Evolutionary conservation across 2,888 invertebrate species (phyloP).

Genomic region (Arrhopalites spinosus): DNA sequence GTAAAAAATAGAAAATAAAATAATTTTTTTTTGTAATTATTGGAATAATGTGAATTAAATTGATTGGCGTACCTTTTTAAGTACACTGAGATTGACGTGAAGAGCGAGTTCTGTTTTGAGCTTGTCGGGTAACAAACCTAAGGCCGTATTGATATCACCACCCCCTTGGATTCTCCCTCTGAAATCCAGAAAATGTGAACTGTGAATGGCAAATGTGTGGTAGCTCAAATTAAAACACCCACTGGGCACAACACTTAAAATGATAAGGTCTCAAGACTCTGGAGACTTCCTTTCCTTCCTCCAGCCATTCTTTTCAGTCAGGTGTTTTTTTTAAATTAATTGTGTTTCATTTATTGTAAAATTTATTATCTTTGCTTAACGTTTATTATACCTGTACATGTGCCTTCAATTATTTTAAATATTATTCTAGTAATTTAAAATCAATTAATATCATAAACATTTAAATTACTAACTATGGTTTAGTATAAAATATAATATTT

Average conservation of each 20-base stretch:
- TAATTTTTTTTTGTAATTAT: too few species aligned
- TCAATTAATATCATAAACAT: too few species aligned
- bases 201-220: constrained; percentile 32
- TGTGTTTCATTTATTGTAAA: too few species aligned
- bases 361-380: too few species aligned
- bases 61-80: constrained; percentile 76
- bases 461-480: too few species aligned
- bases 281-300: constrained; percentile 31
- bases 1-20: constrained; percentile 12
- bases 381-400: too few species aligned
- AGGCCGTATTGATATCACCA: constrained; percentile 92
- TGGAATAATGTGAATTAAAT: neutral
- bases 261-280: constrained; percentile 23
- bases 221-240: neutral
- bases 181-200: constrained; percentile 51
- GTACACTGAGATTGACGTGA: constrained; percentile 91
- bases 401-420: too few species aligned
- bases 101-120: constrained; percentile 94
- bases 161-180: constrained; percentile 93
- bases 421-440: too few species aligned
- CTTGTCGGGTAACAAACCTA: constrained; percentile 85
- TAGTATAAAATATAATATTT: too few species aligned
- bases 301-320: constrained; percentile 5
- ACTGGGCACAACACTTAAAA: constrained; percentile 29
- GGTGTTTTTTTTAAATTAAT: too few species aligned